Conservation (phyloP, 1,140 invertebrate genomes). For the Halesus radiatus region DNA sequence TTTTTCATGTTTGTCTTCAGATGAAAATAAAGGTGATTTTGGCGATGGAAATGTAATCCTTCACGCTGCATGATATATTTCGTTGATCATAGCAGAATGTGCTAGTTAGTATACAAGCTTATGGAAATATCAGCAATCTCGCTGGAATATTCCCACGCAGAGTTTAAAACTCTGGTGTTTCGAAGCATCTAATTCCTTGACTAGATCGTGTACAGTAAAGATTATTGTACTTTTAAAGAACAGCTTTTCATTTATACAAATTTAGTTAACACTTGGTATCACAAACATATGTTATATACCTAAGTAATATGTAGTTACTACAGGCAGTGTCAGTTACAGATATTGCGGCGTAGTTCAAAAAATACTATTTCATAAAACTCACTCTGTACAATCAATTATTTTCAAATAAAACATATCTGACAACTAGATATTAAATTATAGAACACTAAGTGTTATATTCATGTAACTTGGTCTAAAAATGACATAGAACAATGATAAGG, state of each 20-base stretch:
- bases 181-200: neutral
- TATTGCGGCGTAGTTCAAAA: constrained; percentile 45
- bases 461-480: too few species aligned
- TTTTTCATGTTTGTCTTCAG: too few species aligned
- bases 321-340: constrained; percentile 26
- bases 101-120: neutral
- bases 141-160: neutral
- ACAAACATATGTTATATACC: neutral
- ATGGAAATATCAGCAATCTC: neutral
- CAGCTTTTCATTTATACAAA: constrained; percentile 21
- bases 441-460: too few species aligned
- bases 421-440: too few species aligned
- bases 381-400: too few species aligned
- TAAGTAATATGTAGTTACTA: neutral
- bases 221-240: constrained; percentile 21
- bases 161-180: neutral
- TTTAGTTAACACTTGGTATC: neutral
- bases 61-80: neutral
- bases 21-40: too few species aligned
- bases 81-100: constrained; percentile 1
- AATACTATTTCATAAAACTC: too few species aligned
- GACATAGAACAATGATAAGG: too few species aligned
- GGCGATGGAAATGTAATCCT: neutral
- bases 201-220: neutral
- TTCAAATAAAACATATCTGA: too few species aligned